A percentile compares a stretch with the other conserved stretches of the same genome.
Conservation (phyloP, 2,113 vertebrate species). For the Toxotes chatareus region DNA sequence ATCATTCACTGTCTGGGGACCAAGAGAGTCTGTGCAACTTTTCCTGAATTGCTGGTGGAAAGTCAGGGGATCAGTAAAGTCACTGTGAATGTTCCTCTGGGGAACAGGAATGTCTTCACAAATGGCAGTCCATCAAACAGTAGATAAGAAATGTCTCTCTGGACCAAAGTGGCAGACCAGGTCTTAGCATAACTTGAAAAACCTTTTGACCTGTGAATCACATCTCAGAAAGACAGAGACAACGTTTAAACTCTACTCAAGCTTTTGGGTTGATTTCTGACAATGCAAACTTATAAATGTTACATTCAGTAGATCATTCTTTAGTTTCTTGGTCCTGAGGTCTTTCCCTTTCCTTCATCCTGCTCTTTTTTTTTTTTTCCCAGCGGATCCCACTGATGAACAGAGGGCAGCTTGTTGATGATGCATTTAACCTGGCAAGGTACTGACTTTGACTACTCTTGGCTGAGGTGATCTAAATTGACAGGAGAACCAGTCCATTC, state of each 20-base stretch:
- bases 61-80: not conserved
- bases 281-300: not conserved
- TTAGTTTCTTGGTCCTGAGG: not conserved
- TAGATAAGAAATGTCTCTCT: not conserved
- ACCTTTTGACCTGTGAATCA: too few species aligned
- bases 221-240: not conserved
- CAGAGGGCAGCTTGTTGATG: constrained; percentile 91
- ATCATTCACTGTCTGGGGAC: not conserved
- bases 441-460: constrained; percentile 42
- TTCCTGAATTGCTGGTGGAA: too few species aligned
- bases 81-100: not conserved
- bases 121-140: not conserved
- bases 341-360: not conserved
- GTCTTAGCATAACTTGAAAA: too few species aligned
- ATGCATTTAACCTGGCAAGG: constrained; percentile 92
- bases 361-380: constrained; percentile 22
- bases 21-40: not conserved
- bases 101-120: not conserved
- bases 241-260: not conserved
- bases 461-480: too few species aligned
- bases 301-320: not conserved
- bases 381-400: constrained; percentile 90
- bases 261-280: not conserved
- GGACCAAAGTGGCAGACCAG: not conserved
- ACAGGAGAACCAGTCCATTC: too few species aligned